Base-by-base conservation (phyloP, 2,888 invertebrate genomes). In the Cremastobaeus sp. region DNA sequence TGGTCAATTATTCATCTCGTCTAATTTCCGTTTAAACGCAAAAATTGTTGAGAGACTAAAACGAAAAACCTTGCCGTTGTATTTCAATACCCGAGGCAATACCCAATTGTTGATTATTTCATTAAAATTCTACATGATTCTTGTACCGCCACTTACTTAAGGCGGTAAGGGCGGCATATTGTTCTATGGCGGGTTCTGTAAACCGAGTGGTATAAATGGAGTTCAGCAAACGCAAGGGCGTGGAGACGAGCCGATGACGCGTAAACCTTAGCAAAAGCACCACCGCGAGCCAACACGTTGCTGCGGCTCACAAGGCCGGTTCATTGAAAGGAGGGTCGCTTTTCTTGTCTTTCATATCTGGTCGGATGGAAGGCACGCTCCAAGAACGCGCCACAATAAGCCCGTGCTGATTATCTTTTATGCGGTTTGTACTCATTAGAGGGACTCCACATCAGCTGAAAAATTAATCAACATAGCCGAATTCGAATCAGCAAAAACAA, bases 131-230 rank as follows among this genome's bases (percentile, higher is more conserved):
- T 37, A 2, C 1, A 8, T 76, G 75, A 57, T 69, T 77, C 74
- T 75, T 73, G 71, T 32, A 71, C 71, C 64, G 79, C 79, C 82
- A 83, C 83, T 82, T 80, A 83, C 81, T 82, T 82, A 78, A 82
- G 15, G 82, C 82, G 82, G 84, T 72, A 73, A 73, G 78, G 75
- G 74, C 76, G 76, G 82, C 83, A 84, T 84, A 85, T 85, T 83
- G 84, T 82, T 78, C 79, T 78, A 54, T 65, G 2, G 79, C 76
- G 74, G 79, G 71, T 68, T 71, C 72, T 59, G 12, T 20, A 20
- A 8, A 48, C 11, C n/a, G n/a, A 20, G 35, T 50, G 12, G 48
- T 50, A 70, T 60, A 74, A 77, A 73, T 77, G 77, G 77, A 72
- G 77, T 79, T 60, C 18, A 14, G 47, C 3, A 41, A 71, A 48